Evolutionary conservation across 2,113 vertebrate species (phyloP), one percentile per base, ranked within the genome.

Genomic region (Dipodomys spectabilis): DNA sequence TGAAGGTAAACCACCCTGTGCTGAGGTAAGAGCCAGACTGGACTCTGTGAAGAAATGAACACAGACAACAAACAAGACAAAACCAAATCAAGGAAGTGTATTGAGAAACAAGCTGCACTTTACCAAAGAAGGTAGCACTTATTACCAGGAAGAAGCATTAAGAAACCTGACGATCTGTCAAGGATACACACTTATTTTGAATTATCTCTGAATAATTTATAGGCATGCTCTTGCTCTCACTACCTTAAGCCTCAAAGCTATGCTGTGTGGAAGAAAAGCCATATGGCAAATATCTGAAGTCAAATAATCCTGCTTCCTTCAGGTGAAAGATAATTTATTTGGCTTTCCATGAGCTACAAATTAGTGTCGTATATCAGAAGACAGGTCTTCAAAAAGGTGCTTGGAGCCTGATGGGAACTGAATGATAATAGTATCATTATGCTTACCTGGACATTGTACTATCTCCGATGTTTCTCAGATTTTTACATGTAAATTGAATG

Each of bases 1-100:
- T 99, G 97, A 99, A 98, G 27, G 99, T 99, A 97, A 99, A 99
- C 99, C 99, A 99, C 60, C 99, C 99, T 0, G 99, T 99, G 98
- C 99, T 99, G 98, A 99, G 99, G 97, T 99, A 99, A 22, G 99
- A 99, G 91, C 99, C 99, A 2, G 99, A 99, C 98, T 99, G 99
- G 97, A 99, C 98, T 98, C 99, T 99, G 98, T 91, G 95, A 98
- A 98, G 94, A 98, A 68, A 67, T 39, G 87, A 32, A 90, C 72
- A 80, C 81, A 80, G 77, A 86, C 16, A 67, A 90, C 20, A 69
- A n/a, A 85, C 49, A 49, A 74, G 57, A 95, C 64, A 74, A 45
- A 64, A 94, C 68, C 97, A 88, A 98, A 57, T 18, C 93, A 97
- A 85, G 89, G 97, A 97, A 98, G 96, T 95, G 71, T 90, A 91